Conservation (phyloP, 2,888 invertebrate genomes). For the Napeogenes sylphis region DNA sequence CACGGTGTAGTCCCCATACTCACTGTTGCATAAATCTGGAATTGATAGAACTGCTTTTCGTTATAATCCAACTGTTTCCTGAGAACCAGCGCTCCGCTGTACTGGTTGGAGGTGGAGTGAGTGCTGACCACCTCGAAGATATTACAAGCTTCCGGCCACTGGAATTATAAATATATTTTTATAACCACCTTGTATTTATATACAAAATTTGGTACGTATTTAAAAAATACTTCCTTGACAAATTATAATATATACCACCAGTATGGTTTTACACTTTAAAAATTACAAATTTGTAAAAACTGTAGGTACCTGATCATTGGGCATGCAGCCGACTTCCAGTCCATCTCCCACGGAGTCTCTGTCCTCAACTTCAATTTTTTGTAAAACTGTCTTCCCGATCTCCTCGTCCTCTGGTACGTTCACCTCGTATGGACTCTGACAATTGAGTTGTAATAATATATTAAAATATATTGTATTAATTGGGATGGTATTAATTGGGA, state of each 20-base stretch:
- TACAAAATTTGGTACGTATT: too few relatives aligned
- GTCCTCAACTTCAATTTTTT: constrained; percentile 86
- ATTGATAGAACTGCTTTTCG: constrained; percentile 85
- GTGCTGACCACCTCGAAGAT: constrained; percentile 81
- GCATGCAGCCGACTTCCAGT: constrained; percentile 83
- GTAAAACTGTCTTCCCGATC: constrained; percentile 84
- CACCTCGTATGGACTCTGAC: constrained; percentile 87
- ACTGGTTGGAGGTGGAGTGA: constrained; percentile 81
- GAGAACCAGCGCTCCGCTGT: constrained; percentile 85
- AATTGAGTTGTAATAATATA: constrained; percentile 23
- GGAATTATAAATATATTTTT: constrained; percentile 35
- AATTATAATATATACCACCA: too few relatives aligned
- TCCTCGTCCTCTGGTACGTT: constrained; percentile 86
- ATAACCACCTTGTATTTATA: too few relatives aligned
- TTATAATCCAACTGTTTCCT: constrained; percentile 85
- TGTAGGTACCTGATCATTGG: constrained; percentile 62
- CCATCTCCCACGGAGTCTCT: constrained; percentile 88
- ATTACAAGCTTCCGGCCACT: constrained; percentile 84
- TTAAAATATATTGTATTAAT: too few relatives aligned
- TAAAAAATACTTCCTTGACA: too few relatives aligned
- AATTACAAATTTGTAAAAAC: too few relatives aligned
- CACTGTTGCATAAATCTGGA: constrained; percentile 86
- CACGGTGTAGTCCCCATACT: constrained; percentile 45
- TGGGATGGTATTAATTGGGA: too few relatives aligned
- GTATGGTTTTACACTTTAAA: too few relatives aligned